Base-by-base conservation (phyloP, 2,113 vertebrate genomes). In the Ammodytes dubius region DNA sequence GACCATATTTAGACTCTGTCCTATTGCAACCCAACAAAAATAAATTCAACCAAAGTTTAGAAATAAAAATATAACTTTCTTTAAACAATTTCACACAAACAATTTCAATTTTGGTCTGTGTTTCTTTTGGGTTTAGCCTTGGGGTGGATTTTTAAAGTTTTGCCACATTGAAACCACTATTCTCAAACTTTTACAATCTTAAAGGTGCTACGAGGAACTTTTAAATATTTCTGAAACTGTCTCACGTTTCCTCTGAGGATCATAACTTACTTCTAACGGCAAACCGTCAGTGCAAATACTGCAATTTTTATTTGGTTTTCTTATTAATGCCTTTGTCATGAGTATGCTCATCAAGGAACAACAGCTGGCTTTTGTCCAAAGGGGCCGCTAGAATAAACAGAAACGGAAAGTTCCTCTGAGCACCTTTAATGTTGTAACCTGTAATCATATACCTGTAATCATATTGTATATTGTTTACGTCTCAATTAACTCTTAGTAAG, bases 1-100 rank as follows among this genome's bases (percentile, higher is more conserved):
- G 84, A 75, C 63, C 4, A 2, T 73, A 84, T 87, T 88, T 93
- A 63, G 37, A 49, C 63, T 79, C 53, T 4, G 37, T 78, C 42
- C 37, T 67, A 9, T n/a, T 0, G 3, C 59, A 65, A 45, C 39
- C 70, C 42, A 49, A 79, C 63, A 79, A 64, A 72, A 27, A 17
- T 14, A 67, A 56, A 56, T 17, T 8, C 43, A 77, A 57, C 56
- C 67, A 8, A 70, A 58, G 50, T 81, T 79, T 74, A 52, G 39
- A 66, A 71, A 72, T 4, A 64, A 57, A 64, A 45, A 57, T 63
- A 49, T 9, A 66, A 67, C 49, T 47, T 76, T 54, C 47, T 39
- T 17, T 57, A 4, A 19, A 46, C 49, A 40, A 19, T 45, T 47
- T 15, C 17, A 46, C 19, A 52, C 45, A 58, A 57, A 64, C 63